phyloP scores from a whole-genome alignment of 2,888 invertebrate genomes.

The Hirtodrosophila histrioides region DNA sequence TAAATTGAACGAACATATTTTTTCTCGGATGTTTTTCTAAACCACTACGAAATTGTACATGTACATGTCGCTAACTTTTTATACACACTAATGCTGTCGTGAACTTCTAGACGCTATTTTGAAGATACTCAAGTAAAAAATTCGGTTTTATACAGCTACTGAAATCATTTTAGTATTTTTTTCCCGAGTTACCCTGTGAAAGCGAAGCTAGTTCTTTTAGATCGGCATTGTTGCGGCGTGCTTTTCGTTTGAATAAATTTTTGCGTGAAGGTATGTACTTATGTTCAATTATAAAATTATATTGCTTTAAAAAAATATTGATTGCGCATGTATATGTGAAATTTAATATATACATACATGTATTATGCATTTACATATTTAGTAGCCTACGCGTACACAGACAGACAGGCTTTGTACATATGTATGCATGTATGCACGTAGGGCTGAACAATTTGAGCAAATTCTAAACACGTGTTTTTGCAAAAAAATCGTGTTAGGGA shows the following conservation, averaged over 20 bases:
- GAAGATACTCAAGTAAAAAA: background rate
- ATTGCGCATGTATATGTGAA: background rate
- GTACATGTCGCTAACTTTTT: no score
- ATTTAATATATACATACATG: no score
- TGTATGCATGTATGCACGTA: background rate
- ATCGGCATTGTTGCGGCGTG: constrained; percentile 48
- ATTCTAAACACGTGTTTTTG: no score
- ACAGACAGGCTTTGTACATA: background rate
- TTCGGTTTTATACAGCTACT: no score
- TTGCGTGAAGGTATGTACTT: constrained; percentile 39
- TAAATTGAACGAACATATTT: no score
- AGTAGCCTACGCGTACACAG: no score
- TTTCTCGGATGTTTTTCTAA: no score
- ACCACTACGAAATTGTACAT: no score
- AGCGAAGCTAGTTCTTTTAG: constrained; percentile 27
- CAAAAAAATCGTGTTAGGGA: no score
- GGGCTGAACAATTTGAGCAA: no score
- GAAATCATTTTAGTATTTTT: background rate
- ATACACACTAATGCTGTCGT: no score
- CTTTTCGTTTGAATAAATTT: constrained; percentile 27
- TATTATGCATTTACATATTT: background rate
- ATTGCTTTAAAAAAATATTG: background rate
- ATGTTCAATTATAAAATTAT: background rate
- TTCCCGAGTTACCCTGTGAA: constrained; percentile 19
- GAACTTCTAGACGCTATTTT: constrained; percentile 16